Percentiles rank a stretch among this genome's conserved stretches.
These are phyloP conservation scores for Aphis craccivora DNA, from an alignment of 1,140 invertebrate species.

Conservation along the genomic window DNA sequence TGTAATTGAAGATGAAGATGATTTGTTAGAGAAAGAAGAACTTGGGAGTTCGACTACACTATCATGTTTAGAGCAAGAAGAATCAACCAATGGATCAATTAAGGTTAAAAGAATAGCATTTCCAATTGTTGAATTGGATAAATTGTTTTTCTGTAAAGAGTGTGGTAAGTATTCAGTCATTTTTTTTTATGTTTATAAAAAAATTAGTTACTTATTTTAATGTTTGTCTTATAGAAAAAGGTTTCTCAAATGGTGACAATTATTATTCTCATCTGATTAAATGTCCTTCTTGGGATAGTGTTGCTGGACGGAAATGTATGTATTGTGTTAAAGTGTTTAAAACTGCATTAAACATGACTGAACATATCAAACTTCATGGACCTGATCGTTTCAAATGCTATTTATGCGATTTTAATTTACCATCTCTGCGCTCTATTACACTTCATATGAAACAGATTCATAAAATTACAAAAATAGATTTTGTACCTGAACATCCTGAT, in stretches of 20 bases:
- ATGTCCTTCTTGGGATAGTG: neutral
- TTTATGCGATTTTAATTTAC: neutral
- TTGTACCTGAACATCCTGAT: neutral
- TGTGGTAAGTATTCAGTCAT: conserved; percentile 42
- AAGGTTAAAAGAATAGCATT: neutral
- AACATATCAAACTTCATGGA: conserved; percentile 37
- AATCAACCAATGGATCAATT: neutral
- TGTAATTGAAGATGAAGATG: conserved; percentile 14
- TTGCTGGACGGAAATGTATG: neutral
- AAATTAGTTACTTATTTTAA: neutral
- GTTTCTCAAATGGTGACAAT: neutral
- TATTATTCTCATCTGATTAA: neutral
- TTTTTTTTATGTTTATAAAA: neutral
- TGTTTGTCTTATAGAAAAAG: neutral
- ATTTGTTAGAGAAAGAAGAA: neutral
- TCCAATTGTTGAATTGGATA: neutral
- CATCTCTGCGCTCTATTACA: neutral
- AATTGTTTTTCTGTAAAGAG: conserved; percentile 30
- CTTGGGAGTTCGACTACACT: neutral
- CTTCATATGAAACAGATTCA: conserved; percentile 22
- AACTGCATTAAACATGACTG: neutral
- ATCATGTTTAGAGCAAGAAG: neutral
- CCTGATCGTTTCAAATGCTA: conserved; percentile 41
- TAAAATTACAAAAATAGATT: neutral
- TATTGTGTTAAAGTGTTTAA: conserved; percentile 37